These are phyloP conservation scores for Heterochromis multidens DNA, from an alignment of 2,113 vertebrate species.

Conservation along the genomic window DNA sequence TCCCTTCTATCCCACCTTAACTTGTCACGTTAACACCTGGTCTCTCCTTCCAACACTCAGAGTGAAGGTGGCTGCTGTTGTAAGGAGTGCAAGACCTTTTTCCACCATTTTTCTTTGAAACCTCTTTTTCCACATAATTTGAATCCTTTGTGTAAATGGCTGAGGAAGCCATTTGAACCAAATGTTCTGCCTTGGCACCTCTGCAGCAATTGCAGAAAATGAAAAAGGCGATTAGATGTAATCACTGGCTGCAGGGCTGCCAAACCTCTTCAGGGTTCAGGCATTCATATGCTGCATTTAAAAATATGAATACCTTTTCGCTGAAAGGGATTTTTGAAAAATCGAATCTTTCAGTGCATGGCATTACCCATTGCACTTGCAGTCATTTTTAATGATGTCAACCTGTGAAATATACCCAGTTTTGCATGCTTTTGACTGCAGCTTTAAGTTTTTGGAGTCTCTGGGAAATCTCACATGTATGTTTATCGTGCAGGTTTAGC, in stretches of 20 bases:
- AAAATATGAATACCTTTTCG: slow-evolving; percentile 57
- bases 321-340: slow-evolving; percentile 39
- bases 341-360: slow-evolving; percentile 60
- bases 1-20: slow-evolving; percentile 58
- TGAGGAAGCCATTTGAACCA: slow-evolving; percentile 54
- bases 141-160: slow-evolving; percentile 43
- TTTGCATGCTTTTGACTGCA: slow-evolving; percentile 55
- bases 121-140: slow-evolving; percentile 41
- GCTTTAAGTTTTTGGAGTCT: not conserved
- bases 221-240: slow-evolving; percentile 43
- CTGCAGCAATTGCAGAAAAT: slow-evolving; percentile 51
- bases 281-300: slow-evolving; percentile 58
- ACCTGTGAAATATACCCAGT: slow-evolving; percentile 5
- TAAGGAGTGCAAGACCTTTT: slow-evolving; percentile 67
- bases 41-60: slow-evolving; percentile 73
- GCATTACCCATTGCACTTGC: slow-evolving; percentile 63
- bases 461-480: not conserved
- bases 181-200: slow-evolving; percentile 64
- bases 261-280: slow-evolving; percentile 59
- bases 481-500: not conserved
- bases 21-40: slow-evolving; percentile 57
- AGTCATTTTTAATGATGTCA: slow-evolving; percentile 47
- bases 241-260: slow-evolving; percentile 65
- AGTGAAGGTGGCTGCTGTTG: slow-evolving; percentile 70
- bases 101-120: slow-evolving; percentile 54